Conservation (phyloP, 1,140 invertebrate species). For the Dendroctonus ponderosae region DNA sequence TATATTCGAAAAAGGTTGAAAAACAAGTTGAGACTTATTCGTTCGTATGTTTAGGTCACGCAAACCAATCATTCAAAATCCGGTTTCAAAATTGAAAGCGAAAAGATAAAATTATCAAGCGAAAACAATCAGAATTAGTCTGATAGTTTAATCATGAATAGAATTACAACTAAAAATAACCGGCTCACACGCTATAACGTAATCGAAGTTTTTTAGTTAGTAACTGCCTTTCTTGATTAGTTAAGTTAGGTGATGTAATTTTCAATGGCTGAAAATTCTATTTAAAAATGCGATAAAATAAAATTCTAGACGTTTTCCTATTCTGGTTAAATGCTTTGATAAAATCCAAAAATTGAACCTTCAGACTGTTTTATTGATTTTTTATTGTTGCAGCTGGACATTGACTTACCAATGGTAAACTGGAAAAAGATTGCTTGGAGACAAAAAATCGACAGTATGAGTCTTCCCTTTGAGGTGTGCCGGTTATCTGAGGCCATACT, state of each 20-base stretch:
- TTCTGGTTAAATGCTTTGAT: too few species aligned
- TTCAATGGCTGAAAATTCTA: too few species aligned
- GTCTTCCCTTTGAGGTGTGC: slow-evolving; percentile 74
- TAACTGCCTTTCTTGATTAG: too few species aligned
- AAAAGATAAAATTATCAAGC: slow-evolving; percentile 8
- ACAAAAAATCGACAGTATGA: slow-evolving; percentile 70
- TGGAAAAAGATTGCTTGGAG: slow-evolving; percentile 65
- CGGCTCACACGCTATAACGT: too few species aligned
- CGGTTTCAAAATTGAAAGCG: slow-evolving; percentile 4
- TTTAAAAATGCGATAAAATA: too few species aligned
- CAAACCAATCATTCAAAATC: slow-evolving; percentile 3
- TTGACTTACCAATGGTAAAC: slow-evolving; percentile 60
- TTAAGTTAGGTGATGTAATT: too few species aligned
- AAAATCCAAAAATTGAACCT: too few species aligned
- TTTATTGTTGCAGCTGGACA: neutral
- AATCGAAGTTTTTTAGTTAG: too few species aligned
- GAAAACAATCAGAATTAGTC: slow-evolving; percentile 9
- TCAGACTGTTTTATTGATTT: neutral
- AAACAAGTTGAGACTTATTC: neutral
- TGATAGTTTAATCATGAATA: neutral
- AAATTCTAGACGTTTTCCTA: too few species aligned
- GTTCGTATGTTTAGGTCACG: slow-evolving; percentile 12
- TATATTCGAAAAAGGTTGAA: too few species aligned
- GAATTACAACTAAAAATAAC: slow-evolving; percentile 12
- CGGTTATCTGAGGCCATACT: slow-evolving; percentile 79